Percentiles rank a stretch among this genome's conserved stretches.
phyloP scores from a whole-genome alignment of 2,113 vertebrate genomes.

The Platanista minor region DNA sequence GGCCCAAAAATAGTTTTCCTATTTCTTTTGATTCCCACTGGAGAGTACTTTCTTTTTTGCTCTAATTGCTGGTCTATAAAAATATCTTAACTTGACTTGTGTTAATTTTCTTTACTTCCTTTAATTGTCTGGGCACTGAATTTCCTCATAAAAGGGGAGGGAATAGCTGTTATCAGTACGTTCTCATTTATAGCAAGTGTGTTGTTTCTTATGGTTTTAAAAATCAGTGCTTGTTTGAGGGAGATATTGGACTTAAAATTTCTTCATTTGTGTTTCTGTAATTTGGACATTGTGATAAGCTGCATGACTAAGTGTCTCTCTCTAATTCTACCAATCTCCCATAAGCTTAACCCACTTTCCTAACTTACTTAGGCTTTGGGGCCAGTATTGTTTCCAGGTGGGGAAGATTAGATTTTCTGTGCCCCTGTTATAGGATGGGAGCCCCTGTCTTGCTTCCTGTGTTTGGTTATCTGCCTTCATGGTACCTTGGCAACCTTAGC shows the following conservation, averaged over 20 bases:
- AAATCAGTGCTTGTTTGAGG: background rate
- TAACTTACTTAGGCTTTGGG: background rate
- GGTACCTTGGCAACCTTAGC: background rate
- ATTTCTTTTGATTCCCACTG: constrained; percentile 29
- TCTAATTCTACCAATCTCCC: background rate
- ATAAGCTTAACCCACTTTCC: background rate
- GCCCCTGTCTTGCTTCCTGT: background rate
- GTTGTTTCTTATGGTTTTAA: background rate
- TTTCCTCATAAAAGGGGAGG: background rate
- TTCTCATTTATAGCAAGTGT: background rate
- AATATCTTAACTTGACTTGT: background rate
- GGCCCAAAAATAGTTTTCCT: background rate
- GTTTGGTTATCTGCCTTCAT: background rate
- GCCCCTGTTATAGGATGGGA: background rate
- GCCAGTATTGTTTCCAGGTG: background rate
- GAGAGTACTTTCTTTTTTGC: constrained; percentile 25
- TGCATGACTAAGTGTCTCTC: background rate
- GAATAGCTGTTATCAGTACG: background rate
- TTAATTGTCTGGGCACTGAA: background rate
- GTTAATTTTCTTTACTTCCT: constrained; percentile 15
- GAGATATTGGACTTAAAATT: background rate
- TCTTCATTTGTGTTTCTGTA: background rate
- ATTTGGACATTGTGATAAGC: background rate
- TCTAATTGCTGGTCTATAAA: constrained; percentile 46
- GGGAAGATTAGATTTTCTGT: background rate